Conservation (phyloP, 2,797 vertebrate genomes). For the Nasua narica region DNA sequence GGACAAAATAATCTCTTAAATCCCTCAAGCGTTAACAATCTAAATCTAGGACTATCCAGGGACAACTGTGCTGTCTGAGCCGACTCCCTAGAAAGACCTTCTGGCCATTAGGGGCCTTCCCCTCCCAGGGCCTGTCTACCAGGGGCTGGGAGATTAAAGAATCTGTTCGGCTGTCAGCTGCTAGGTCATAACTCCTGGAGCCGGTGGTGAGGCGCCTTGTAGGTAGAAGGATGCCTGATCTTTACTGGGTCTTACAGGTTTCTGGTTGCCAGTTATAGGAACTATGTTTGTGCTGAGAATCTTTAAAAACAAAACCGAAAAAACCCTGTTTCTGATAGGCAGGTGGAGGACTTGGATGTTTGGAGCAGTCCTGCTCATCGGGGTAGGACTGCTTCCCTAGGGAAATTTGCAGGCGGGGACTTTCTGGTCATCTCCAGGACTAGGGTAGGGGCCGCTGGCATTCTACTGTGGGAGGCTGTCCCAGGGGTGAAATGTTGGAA, state of each 20-base stretch:
- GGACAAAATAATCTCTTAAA: slow-evolving; percentile 64
- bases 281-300: slow-evolving; percentile 22
- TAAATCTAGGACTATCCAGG: slow-evolving; percentile 60
- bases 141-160: slow-evolving; percentile 56
- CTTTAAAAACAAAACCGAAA: background rate
- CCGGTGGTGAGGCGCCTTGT: background rate
- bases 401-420: background rate
- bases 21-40: slow-evolving; percentile 52
- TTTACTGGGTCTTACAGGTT: background rate
- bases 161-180: slow-evolving; percentile 51
- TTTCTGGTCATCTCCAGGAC: background rate
- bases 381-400: background rate
- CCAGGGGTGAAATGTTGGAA: background rate
- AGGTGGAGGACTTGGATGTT: background rate
- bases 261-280: background rate
- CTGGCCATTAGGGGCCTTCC: slow-evolving; percentile 35
- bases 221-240: background rate
- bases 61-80: slow-evolving; percentile 74
- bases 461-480: background rate
- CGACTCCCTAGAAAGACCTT: slow-evolving; percentile 53
- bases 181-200: slow-evolving; percentile 43
- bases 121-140: slow-evolving; percentile 48
- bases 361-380: background rate
- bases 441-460: background rate
- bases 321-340: background rate